These are phyloP conservation scores for Sterrhoptilus dennistouni DNA, from an alignment of 2,113 vertebrate genomes.

Conservation along the genomic window DNA sequence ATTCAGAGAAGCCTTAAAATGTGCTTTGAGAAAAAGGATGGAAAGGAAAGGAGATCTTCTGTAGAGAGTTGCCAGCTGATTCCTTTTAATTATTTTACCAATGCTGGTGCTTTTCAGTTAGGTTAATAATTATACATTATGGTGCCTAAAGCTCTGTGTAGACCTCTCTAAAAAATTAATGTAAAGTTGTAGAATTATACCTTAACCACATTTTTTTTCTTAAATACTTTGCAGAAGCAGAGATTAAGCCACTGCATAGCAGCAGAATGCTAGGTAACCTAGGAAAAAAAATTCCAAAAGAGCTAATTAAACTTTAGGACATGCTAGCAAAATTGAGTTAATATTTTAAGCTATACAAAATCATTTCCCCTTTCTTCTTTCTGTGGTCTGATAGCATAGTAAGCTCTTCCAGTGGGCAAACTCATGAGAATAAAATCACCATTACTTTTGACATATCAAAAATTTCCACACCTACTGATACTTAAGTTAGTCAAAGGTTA, in stretches of 20 bases:
- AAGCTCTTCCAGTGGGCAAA: not conserved
- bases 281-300: not conserved
- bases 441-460: not conserved
- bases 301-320: not conserved
- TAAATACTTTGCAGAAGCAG: not conserved
- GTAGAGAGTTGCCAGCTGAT: not conserved
- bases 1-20: not conserved
- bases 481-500: constrained; percentile 70
- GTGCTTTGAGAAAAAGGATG: not conserved
- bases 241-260: not conserved
- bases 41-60: not conserved
- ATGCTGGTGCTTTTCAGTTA: not conserved
- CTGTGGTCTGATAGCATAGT: not conserved
- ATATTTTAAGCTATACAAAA: not conserved
- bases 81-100: not conserved
- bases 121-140: not conserved
- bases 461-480: not conserved
- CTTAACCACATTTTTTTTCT: not conserved
- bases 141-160: not conserved
- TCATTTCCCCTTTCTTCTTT: not conserved
- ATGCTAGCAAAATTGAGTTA: not conserved
- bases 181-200: not conserved
- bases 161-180: not conserved
- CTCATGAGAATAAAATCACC: not conserved
- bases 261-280: not conserved